phyloP scores from a whole-genome alignment of 2,797 vertebrate species.

The Anguilla anguilla region DNA sequence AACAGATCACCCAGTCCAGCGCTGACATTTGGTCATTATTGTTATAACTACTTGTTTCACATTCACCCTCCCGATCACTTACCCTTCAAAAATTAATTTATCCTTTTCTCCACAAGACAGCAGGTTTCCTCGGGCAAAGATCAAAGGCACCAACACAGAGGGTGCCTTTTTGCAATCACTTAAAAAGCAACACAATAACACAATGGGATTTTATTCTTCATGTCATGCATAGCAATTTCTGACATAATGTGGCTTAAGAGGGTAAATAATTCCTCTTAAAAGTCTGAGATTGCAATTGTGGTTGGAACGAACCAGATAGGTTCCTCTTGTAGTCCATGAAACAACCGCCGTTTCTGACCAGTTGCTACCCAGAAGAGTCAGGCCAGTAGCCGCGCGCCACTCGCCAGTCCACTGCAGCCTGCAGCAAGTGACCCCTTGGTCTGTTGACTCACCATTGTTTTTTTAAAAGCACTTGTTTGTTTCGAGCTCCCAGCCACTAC shows the following conservation, averaged over 20 bases:
- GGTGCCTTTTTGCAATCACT: background rate
- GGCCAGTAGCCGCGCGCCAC: too few relatives aligned
- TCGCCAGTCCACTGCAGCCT: background rate
- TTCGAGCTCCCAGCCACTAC: background rate
- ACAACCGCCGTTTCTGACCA: too few relatives aligned
- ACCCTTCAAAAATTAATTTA: background rate
- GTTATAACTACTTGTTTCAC: background rate
- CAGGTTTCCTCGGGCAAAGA: background rate
- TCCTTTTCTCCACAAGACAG: background rate
- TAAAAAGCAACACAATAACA: too few relatives aligned
- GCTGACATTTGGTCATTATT: background rate
- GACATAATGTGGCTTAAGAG: too few relatives aligned
- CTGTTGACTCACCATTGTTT: constrained; percentile 1
- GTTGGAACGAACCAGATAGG: too few relatives aligned
- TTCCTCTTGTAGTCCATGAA: too few relatives aligned
- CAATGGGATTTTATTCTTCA: too few relatives aligned
- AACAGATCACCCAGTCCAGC: background rate
- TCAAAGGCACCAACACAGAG: background rate
- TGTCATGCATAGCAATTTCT: too few relatives aligned
- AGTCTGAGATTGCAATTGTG: too few relatives aligned
- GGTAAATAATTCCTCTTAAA: too few relatives aligned
- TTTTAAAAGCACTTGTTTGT: background rate
- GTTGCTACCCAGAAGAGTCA: too few relatives aligned
- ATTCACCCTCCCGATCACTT: background rate
- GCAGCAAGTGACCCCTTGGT: background rate